phyloP scores from a whole-genome alignment of 2,888 invertebrate genomes.

The Achlya flavicornis region DNA sequence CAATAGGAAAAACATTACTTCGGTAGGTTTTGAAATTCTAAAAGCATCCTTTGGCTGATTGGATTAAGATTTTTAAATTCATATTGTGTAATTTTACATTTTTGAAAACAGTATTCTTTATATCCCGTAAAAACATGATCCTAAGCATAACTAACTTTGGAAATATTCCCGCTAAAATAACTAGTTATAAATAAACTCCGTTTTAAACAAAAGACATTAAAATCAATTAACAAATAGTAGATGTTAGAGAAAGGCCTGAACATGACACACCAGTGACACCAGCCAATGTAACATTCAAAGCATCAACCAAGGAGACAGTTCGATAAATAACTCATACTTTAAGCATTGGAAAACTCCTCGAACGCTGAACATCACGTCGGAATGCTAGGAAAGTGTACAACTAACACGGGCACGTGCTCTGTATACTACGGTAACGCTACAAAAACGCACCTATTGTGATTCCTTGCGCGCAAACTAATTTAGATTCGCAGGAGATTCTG shows the following conservation, averaged over 20 bases:
- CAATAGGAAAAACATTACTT: not conserved
- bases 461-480: conserved; percentile 66
- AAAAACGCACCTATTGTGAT: conserved; percentile 60
- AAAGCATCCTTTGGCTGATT: no score
- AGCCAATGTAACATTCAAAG: not conserved
- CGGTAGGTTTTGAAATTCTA: not conserved
- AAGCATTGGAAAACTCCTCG: conserved; percentile 27
- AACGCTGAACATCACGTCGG: conserved; percentile 47
- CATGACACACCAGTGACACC: not conserved
- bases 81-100: no score
- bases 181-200: no score
- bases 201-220: not conserved
- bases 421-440: conserved; percentile 54
- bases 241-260: not conserved
- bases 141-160: no score
- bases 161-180: no score
- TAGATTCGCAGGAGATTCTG: conserved; percentile 70
- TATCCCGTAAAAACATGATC: no score
- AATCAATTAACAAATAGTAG: not conserved
- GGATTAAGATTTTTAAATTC: no score
- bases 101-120: no score
- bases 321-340: conserved; percentile 12
- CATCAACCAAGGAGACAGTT: not conserved
- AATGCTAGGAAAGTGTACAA: conserved; percentile 71
- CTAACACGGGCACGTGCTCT: conserved; percentile 56